A percentile compares a stretch with the other conserved stretches of the same genome.
Evolutionary conservation across 2,888 invertebrate genomes (phyloP).

Genomic region (Sussaba pulchella): DNA sequence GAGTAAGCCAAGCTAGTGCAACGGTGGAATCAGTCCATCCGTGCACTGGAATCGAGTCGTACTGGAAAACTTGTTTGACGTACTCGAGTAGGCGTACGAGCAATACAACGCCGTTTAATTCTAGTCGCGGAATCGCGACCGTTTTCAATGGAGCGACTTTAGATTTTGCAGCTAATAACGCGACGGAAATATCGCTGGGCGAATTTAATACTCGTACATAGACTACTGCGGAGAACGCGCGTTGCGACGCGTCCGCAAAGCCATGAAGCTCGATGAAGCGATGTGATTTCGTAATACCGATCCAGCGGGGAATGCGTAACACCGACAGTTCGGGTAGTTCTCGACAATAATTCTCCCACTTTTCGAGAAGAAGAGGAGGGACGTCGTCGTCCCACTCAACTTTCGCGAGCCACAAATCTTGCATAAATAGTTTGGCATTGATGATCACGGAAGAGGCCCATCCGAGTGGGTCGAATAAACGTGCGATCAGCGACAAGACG

Average conservation of each 20-base stretch:
- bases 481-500: constrained; percentile 16
- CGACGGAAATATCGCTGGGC: background rate
- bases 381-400: constrained; percentile 37
- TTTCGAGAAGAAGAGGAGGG: constrained; percentile 24
- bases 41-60: background rate
- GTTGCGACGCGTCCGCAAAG: constrained; percentile 53
- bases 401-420: constrained; percentile 42
- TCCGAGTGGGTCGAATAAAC: constrained; percentile 33
- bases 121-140: constrained; percentile 29
- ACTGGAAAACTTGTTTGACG: background rate
- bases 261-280: background rate
- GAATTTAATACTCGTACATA: constrained; percentile 27
- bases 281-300: constrained; percentile 10
- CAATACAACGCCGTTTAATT: constrained; percentile 6
- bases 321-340: constrained; percentile 22
- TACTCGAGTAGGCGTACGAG: constrained; percentile 20
- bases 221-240: constrained; percentile 50
- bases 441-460: constrained; percentile 47
- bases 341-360: constrained; percentile 31
- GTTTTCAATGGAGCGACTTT: constrained; percentile 31
- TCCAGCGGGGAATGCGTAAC: constrained; percentile 57
- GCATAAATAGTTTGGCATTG: constrained; percentile 46
- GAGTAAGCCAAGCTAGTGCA: constrained; percentile 69
- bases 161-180: constrained; percentile 17
- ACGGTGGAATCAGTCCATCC: constrained; percentile 70